Evolutionary conservation across 2,113 vertebrate species (phyloP).

Genomic region (Gopherus flavomarginatus): DNA sequence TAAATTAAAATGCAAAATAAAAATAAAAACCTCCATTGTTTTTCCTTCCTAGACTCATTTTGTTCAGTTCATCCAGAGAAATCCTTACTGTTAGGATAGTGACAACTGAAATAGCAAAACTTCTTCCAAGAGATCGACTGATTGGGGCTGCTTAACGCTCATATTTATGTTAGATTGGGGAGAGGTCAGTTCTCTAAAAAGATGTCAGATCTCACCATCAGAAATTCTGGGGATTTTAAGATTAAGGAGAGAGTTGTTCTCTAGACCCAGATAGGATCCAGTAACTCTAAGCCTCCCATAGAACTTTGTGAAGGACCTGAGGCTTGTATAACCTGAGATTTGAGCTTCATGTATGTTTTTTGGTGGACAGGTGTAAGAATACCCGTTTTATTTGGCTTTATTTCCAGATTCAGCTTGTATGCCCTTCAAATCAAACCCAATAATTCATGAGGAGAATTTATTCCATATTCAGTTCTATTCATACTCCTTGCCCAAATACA

Average conservation of each 20-base stretch:
- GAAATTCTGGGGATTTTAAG: neutral
- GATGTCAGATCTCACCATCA: neutral
- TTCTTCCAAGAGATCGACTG: neutral
- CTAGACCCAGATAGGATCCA: neutral
- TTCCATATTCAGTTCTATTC: neutral
- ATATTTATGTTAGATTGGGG: neutral
- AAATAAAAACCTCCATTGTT: neutral
- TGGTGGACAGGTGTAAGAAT: neutral
- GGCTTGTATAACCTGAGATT: neutral
- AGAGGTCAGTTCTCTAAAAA: neutral
- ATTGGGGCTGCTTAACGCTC: neutral
- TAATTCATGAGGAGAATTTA: neutral
- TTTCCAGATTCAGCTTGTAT: neutral
- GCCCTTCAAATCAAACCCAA: neutral
- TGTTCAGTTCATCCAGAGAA: neutral
- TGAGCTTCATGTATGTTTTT: neutral
- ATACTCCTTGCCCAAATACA: neutral
- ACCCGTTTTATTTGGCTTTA: neutral
- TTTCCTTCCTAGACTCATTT: neutral
- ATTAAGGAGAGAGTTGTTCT: neutral
- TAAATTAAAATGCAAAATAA: neutral
- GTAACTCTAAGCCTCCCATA: neutral
- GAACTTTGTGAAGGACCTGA: neutral
- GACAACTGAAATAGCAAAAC: neutral
- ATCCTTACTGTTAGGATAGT: neutral